Evolutionary conservation across 2,113 vertebrate genomes (phyloP).

Genomic region (Otolemur garnettii): DNA sequence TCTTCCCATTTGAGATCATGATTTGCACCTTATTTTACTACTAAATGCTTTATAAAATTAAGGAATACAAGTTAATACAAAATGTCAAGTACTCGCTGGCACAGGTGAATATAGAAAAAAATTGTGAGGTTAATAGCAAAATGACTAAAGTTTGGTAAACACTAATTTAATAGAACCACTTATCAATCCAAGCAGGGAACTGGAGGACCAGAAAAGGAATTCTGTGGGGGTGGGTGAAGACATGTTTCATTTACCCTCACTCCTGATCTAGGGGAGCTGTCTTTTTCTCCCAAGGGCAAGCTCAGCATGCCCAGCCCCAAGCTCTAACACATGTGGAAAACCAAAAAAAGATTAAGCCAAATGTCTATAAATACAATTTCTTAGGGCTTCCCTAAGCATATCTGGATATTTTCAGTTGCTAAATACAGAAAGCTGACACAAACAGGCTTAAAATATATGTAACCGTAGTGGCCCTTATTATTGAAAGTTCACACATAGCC

Average conservation of each 20-base stretch:
- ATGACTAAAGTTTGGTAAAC: background rate
- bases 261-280: background rate
- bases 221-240: background rate
- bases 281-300: background rate
- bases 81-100: background rate
- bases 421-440: background rate
- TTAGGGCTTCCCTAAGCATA: background rate
- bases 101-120: background rate
- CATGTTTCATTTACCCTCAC: background rate
- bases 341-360: background rate
- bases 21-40: background rate
- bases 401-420: background rate
- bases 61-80: background rate
- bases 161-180: background rate
- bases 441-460: background rate
- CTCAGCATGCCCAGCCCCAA: background rate
- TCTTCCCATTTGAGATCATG: slow-evolving; percentile 17
- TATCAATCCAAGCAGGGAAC: background rate
- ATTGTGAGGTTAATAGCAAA: background rate
- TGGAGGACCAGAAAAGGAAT: background rate
- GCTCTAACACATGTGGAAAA: background rate
- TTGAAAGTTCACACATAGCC: background rate
- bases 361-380: background rate
- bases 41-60: slow-evolving; percentile 33
- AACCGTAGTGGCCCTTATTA: background rate